A percentile compares a stretch with the other conserved stretches of the same genome.
These are phyloP conservation scores for Diploptera punctata DNA, from an alignment of 2,888 invertebrate genomes.

Conservation along the genomic window DNA sequence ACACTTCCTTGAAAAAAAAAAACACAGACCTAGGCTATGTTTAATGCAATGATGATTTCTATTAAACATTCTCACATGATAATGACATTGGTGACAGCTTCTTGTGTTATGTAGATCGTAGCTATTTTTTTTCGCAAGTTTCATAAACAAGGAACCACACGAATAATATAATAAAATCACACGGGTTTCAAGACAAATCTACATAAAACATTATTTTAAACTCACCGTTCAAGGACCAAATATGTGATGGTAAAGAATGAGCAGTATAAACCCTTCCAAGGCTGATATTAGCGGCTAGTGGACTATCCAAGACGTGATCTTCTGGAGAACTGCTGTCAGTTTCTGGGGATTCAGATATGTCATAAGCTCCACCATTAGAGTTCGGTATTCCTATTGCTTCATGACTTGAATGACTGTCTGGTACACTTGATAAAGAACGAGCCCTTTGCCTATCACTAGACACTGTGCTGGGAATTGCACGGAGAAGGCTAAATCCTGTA, in stretches of 20 bases:
- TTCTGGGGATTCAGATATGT: conserved; percentile 68
- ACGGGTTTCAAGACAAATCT: no score
- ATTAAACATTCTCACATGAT: no score
- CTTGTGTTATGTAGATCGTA: no score
- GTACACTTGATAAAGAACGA: conserved; percentile 82
- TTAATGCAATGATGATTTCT: no score
- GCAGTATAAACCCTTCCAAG: conserved; percentile 84
- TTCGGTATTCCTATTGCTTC: conserved; percentile 66
- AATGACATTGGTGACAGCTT: no score
- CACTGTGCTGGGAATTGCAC: conserved; percentile 72
- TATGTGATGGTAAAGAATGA: conserved; percentile 89
- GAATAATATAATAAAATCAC: no score
- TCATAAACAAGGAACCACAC: no score
- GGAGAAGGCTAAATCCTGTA: conserved; percentile 67
- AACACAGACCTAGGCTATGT: no score
- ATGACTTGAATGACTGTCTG: conserved; percentile 66
- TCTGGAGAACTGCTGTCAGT: conserved; percentile 74
- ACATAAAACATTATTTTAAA: no score
- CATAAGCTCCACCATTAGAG: conserved; percentile 66
- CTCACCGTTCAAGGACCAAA: conserved; percentile 92
- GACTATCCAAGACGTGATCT: conserved; percentile 62
- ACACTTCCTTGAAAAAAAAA: no score
- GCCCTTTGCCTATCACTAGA: conserved; percentile 82
- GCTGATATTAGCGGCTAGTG: conserved; percentile 60
- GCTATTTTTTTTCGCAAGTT: no score